Evolutionary conservation across 2,797 vertebrate species (phyloP).

Genomic region (Oryzias sinensis): DNA sequence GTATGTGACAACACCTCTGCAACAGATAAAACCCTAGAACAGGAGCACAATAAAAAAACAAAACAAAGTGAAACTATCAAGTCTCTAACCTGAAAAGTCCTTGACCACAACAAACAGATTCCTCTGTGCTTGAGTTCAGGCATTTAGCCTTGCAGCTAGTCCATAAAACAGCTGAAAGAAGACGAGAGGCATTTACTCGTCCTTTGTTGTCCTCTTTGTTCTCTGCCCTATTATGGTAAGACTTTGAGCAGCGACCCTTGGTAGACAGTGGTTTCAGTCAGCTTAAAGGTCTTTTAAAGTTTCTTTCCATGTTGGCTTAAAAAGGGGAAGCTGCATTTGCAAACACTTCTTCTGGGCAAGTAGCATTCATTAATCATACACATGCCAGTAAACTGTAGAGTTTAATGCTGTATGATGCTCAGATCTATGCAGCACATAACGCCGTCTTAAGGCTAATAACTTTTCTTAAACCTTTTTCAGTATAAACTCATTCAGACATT

Average conservation of each 20-base stretch:
- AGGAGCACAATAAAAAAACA: slow-evolving; percentile 20
- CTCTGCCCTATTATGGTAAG: slow-evolving; percentile 56
- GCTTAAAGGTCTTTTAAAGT: slow-evolving; percentile 22
- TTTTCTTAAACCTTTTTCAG: not conserved
- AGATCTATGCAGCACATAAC: slow-evolving; percentile 10
- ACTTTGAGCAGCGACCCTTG: slow-evolving; percentile 32
- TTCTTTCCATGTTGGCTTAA: slow-evolving; percentile 25
- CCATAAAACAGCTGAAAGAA: slow-evolving; percentile 66
- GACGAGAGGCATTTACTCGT: slow-evolving; percentile 49
- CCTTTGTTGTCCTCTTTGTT: slow-evolving; percentile 68
- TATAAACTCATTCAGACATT: slow-evolving; percentile 6
- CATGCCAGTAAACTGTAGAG: slow-evolving; percentile 14
- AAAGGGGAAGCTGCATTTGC: slow-evolving; percentile 24
- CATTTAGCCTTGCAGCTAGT: slow-evolving; percentile 57
- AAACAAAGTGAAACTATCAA: slow-evolving; percentile 24
- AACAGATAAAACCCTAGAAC: slow-evolving; percentile 4
- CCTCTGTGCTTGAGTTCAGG: slow-evolving; percentile 45
- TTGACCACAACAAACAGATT: slow-evolving; percentile 72
- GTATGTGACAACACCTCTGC: slow-evolving; percentile 1
- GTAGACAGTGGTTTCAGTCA: slow-evolving; percentile 33
- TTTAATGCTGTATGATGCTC: slow-evolving; percentile 16
- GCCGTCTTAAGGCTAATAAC: slow-evolving; percentile 7
- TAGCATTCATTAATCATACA: slow-evolving; percentile 9
- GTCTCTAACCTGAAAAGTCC: slow-evolving; percentile 54
- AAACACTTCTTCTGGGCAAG: slow-evolving; percentile 34